phyloP scores from a whole-genome alignment of 2,888 invertebrate species.

The Polydrusus pterygomalis region DNA sequence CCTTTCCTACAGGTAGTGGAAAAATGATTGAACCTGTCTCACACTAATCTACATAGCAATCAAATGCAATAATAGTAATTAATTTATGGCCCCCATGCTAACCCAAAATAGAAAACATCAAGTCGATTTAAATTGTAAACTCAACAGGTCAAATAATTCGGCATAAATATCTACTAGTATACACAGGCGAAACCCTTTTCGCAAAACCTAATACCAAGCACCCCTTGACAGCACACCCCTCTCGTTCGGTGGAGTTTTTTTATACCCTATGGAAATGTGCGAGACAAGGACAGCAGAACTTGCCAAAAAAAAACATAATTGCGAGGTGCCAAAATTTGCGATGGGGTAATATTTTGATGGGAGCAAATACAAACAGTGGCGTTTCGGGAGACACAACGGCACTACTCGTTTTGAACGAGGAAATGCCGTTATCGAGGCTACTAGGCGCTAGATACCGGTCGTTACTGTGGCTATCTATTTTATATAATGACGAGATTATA shows the following conservation, averaged over 20 bases:
- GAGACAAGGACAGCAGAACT: conserved; percentile 40
- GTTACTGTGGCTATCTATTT: no score
- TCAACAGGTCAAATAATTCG: conserved; percentile 36
- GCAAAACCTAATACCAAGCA: conserved; percentile 4
- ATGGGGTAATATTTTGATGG: conserved; percentile 25
- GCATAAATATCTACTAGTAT: conserved; percentile 11
- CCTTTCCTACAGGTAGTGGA: background rate
- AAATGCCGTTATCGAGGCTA: no score
- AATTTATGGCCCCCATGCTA: conserved; percentile 16
- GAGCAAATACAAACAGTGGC: conserved; percentile 30
- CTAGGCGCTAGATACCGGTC: no score
- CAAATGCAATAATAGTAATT: conserved; percentile 25
- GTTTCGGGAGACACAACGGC: background rate
- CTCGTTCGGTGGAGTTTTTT: background rate
- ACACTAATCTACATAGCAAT: conserved; percentile 6
- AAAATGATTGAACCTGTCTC: background rate
- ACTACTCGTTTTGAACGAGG: no score
- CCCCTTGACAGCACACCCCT: conserved; percentile 14
- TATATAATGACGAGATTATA: no score
- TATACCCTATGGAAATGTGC: background rate
- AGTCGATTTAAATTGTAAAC: conserved; percentile 35
- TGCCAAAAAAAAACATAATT: conserved; percentile 40
- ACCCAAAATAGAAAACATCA: conserved; percentile 42
- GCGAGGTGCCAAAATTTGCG: conserved; percentile 45
- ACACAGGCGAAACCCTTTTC: conserved; percentile 8